phyloP scores from a whole-genome alignment of 2,113 vertebrate species.

The Microcebus murinus region DNA sequence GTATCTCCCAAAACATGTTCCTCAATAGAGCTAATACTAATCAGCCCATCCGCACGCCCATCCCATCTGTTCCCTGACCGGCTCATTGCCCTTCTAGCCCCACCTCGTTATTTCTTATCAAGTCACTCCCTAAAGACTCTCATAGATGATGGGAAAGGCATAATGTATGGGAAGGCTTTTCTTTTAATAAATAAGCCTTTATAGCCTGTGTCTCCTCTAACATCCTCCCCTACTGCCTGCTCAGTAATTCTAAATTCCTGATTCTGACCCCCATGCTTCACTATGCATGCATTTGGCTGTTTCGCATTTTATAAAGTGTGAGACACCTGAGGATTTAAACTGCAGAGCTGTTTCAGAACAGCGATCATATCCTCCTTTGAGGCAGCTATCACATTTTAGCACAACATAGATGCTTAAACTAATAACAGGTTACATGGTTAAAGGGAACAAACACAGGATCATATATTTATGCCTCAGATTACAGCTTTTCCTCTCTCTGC shows the following conservation, averaged over 20 bases:
- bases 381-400: not conserved
- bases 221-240: not conserved
- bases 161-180: not conserved
- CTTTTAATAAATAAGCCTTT: not conserved
- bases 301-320: not conserved
- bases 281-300: not conserved
- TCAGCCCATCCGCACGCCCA: not conserved
- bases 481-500: conserved; percentile 5
- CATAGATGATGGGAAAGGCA: not conserved
- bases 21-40: not conserved
- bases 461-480: conserved; percentile 55
- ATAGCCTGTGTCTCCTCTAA: not conserved
- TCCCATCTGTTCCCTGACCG: not conserved
- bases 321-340: not conserved
- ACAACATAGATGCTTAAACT: conserved; percentile 63
- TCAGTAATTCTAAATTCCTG: not conserved
- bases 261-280: not conserved
- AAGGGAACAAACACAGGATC: conserved; percentile 24
- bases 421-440: conserved; percentile 48
- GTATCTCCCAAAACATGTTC: conserved; percentile 1
- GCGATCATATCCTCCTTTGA: not conserved
- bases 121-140: not conserved
- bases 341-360: not conserved
- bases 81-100: not conserved
- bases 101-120: not conserved